Evolutionary conservation across 2,113 vertebrate genomes (phyloP).

Genomic region (Chrysemys picta): DNA sequence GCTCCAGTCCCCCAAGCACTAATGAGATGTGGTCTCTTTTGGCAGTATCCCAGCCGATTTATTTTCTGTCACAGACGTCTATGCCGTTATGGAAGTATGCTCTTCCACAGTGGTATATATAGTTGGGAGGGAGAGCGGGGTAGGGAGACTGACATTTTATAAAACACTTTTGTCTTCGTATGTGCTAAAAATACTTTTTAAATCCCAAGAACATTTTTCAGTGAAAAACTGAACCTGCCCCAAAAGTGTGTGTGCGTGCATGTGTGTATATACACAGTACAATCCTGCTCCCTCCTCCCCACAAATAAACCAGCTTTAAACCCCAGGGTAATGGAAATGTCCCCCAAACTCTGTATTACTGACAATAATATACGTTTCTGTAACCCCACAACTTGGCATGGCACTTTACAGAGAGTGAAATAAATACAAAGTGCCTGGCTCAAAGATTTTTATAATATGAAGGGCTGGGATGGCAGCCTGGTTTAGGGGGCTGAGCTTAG

Average conservation of each 20-base stretch:
- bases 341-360: not conserved
- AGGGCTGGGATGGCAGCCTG: not conserved
- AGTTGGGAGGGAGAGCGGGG: not conserved
- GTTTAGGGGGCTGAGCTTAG: not conserved
- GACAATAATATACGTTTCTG: not conserved
- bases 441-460: not conserved
- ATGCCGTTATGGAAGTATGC: conserved; percentile 29
- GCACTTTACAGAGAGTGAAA: not conserved
- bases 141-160: conserved; percentile 36
- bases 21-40: conserved; percentile 45
- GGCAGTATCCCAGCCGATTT: conserved; percentile 36
- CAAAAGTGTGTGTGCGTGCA: too few species aligned
- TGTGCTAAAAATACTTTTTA: not conserved
- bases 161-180: conserved; percentile 34
- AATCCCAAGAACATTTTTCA: not conserved
- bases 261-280: not conserved
- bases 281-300: not conserved
- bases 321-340: not conserved
- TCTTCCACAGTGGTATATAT: not conserved
- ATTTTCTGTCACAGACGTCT: conserved; percentile 57
- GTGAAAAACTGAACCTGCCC: not conserved
- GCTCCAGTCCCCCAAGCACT: conserved; percentile 50
- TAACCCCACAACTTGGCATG: not conserved
- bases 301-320: not conserved
- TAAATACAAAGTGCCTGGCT: not conserved